Base-by-base conservation (phyloP, 2,888 invertebrate species). In the Allygus modestus region DNA sequence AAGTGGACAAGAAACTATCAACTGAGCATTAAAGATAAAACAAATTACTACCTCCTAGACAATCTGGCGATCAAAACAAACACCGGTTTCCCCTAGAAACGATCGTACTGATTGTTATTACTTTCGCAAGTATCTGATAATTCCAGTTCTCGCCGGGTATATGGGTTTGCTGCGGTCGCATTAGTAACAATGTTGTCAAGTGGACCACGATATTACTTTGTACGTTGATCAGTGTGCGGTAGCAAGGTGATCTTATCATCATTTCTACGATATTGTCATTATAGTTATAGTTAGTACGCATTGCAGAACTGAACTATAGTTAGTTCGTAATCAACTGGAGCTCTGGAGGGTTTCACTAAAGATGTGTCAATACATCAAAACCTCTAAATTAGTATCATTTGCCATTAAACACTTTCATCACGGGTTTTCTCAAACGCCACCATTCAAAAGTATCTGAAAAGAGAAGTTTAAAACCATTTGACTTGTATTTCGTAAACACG, bases 1-100 rank as follows among this genome's bases (percentile, higher is more conserved):
- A 17, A 26, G 31, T 2, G 28, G 26, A 28, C 65, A 31, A 65
- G 65, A 65, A 58, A 65, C 65, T 65, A 65, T 65, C 65, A 31
- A 65, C 65, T 23, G 20, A 65, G 31, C 65, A 65, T 65, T 31
- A 31, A 65, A 65, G 65, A 65, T 65, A 65, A 65, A 26, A 65
- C 15, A 65, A 65, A 65, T 28, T 28, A 28, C 17, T 65, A 31
- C 65, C 65, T 28, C 65, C 28, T 28, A 65, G 65, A 65, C 65
- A 31, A 65, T 4, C 20, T 23, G 58, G 58, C 12, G 65, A 31
- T 65, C 65, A 28, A 65, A 65, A 17, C 28, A 65, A 65, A 65
- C 65, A 65, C 65, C 58, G 15, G 65, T 65, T 65, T 65, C 65
- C 28, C 65, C 26, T 58, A 23, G 23, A 58, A 23, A 20, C 58